These are phyloP conservation scores for Rhynchonycteris naso DNA, from an alignment of 2,797 vertebrate genomes.

Conservation along the genomic window DNA sequence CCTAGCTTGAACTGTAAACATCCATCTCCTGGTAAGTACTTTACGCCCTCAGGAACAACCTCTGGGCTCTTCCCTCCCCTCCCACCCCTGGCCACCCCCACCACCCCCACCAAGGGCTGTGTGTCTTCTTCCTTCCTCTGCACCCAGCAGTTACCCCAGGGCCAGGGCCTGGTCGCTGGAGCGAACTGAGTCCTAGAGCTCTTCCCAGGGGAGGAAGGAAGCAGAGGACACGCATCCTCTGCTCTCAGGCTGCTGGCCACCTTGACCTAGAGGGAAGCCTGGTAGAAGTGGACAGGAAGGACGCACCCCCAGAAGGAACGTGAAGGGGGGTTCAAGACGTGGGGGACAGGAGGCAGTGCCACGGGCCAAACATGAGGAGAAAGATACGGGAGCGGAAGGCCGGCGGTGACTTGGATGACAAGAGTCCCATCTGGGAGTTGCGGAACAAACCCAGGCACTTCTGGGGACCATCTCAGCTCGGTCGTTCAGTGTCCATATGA, in stretches of 20 bases:
- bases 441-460: not conserved
- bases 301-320: fast-evolving
- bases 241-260: not conserved
- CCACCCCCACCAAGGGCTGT: no score
- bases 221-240: not conserved
- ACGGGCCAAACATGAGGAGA: not conserved
- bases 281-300: not conserved
- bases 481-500: not conserved
- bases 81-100: no score
- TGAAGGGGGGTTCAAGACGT: no score
- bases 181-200: not conserved
- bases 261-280: fast-evolving
- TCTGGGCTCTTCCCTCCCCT: no score
- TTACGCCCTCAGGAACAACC: fast-evolving
- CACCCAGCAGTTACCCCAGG: not conserved
- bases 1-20: not conserved
- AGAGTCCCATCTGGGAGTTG: not conserved
- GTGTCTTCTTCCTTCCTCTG: not conserved
- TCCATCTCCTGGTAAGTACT: not conserved
- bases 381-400: not conserved
- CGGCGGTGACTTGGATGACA: not conserved
- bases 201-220: not conserved
- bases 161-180: no score
- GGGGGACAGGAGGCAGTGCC: not conserved
- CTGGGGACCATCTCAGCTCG: not conserved